Evolutionary conservation across 2,113 vertebrate genomes (phyloP).

Genomic region (Scomber japonicus): DNA sequence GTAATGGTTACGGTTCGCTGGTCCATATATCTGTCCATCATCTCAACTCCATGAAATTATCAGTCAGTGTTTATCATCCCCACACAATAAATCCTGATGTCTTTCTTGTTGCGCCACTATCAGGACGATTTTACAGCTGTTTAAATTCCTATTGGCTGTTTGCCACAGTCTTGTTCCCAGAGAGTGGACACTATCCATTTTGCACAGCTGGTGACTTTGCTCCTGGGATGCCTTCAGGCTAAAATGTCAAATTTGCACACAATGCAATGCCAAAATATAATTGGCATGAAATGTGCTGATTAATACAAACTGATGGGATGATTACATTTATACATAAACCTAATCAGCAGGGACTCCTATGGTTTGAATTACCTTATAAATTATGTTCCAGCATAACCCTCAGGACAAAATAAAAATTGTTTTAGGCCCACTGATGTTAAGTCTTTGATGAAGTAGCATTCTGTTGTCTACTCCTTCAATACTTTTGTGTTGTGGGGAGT

Average conservation of each 20-base stretch:
- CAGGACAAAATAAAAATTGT: not conserved
- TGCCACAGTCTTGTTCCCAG: not conserved
- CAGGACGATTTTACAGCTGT: not conserved
- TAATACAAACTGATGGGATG: too few relatives aligned
- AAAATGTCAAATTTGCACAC: slow-evolving; percentile 16
- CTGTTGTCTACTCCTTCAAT: too few relatives aligned
- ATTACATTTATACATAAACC: not conserved
- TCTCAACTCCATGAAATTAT: not conserved
- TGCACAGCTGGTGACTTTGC: not conserved
- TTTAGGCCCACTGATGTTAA: not conserved
- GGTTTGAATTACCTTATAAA: slow-evolving; percentile 18
- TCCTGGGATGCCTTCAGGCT: not conserved
- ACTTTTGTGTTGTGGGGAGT: too few relatives aligned
- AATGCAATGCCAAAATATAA: not conserved
- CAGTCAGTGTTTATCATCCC: not conserved
- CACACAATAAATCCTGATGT: not conserved
- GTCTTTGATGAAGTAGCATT: too few relatives aligned
- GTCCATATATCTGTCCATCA: not conserved
- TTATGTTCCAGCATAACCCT: not conserved
- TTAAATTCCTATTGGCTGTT: not conserved
- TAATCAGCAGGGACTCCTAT: not conserved
- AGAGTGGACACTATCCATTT: not conserved
- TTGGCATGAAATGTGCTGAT: not conserved
- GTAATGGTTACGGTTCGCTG: not conserved
- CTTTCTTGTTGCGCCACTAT: not conserved